Evolutionary conservation across 1,140 invertebrate species (phyloP), one percentile per base, ranked within the genome.

Genomic region (Tetragonula clypearis): DNA sequence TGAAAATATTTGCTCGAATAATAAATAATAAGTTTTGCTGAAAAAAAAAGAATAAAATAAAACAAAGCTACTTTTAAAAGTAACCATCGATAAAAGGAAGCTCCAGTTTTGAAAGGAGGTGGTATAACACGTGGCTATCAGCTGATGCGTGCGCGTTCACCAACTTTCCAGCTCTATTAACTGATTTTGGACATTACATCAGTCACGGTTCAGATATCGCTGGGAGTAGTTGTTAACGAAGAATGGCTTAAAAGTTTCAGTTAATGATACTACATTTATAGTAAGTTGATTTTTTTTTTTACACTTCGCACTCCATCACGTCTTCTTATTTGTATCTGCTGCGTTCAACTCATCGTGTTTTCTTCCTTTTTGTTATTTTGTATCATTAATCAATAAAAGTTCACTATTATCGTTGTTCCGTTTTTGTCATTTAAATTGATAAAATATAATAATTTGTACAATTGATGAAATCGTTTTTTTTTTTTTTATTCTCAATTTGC

Each of bases 71-170:
- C 21, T 41, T 14, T 41, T 30, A n/a, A 60, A 53, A 55, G 1
- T 14, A 58, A 55, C 0, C 21, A 30, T 69, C 17, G 21, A 69
- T 77, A 19, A 55, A 41, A 17, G 72, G 19, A 9, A 68, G 66
- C n/a, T 84, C 53, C 69, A 85, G 49, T 62, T 26, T 80, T 11
- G 68, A 62, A n/a, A 80, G 26, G 68, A 68, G 55, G 65, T 71
- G 76, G 68, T 56, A 69, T 79, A 86, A 84, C 91, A 92, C 90
- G 91, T 92, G 90, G 88, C 71, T 53, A 78, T 92, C 89, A 92
- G 89, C 89, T 90, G 91, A 92, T 91, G 86, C 76, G 87, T 85
- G 86, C 87, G 87, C 86, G 79, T 83, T 71, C 56, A 19, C 80
- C 58, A 73, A 65, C 77, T 82, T 71, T 84, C 76, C 69, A 53